Evolutionary conservation across 2,113 vertebrate species (phyloP), one percentile per base, ranked within the genome.

Genomic region (Xenopus tropicalis): DNA sequence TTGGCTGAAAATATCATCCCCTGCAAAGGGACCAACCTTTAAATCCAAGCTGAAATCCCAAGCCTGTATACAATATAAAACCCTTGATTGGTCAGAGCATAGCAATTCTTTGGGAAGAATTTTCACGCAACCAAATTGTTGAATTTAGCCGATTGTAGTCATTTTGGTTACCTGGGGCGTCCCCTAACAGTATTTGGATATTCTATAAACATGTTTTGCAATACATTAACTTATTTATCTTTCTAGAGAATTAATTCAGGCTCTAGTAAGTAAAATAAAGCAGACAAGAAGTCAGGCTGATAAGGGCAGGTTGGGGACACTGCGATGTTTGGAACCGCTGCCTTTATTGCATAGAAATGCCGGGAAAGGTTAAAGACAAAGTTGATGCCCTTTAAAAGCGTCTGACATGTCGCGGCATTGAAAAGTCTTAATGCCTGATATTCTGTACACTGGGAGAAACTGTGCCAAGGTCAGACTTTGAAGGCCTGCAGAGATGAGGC

Each of bases 271-370:
- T 48, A 48, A 17, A 48, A 48, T 13, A 48, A 79, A 74, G 79
- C 77, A 48, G 46, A 48, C 46, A 48, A 48, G 46, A 54, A 48
- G 24, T 37, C 29, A 37, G 10, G 54, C 23, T 74, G 72, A 61
- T 67, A 74, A 74, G 72, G 64, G 72, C 65, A 74, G 72, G 22
- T 46, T 22, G 24, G 43, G 56, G 65, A 68, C 56, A 74, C 42
- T 56, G 24, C 22, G 70, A 66, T 25, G 62, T 21, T 4, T 51
- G 44, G 24, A 51, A 52, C 22, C 6, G 83, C 80, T 80, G 80
- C 58, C 57, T 80, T 87, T 79, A 74, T 80, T 81, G 85, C 78
- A 83, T 74, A 37, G 29, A 37, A 37, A 37, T 37, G 29, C 29
- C 29, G 29, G 29, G 29, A 37, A 37, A 37, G 29, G 29, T 87